A percentile compares a stretch with the other conserved stretches of the same genome.
These are phyloP conservation scores for Orbicella faveolata DNA, from an alignment of 64 coral and sea anemone genomes.

Conservation along the genomic window DNA sequence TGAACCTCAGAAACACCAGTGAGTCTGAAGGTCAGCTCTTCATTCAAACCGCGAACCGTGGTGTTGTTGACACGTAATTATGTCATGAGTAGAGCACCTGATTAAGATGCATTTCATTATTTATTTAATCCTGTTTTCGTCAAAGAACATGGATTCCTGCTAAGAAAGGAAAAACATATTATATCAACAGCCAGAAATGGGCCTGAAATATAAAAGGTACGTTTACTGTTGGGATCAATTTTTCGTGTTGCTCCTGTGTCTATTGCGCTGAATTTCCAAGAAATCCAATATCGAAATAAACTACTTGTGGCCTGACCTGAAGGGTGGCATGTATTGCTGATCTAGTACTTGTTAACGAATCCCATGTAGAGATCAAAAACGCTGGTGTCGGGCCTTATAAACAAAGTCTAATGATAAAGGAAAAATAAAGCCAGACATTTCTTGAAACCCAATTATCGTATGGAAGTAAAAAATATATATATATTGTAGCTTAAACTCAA, in stretches of 20 bases:
- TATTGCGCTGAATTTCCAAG: not conserved
- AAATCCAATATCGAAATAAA: not conserved
- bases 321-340: not conserved
- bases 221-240: not conserved
- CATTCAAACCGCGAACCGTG: not conserved
- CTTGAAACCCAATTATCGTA: not conserved
- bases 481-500: too few species aligned
- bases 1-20: not conserved
- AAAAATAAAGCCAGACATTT: not conserved
- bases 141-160: not conserved
- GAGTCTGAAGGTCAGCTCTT: not conserved
- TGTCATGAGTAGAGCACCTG: slow-evolving; percentile 44
- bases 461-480: too few species aligned
- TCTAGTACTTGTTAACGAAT: not conserved
- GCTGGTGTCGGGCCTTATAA: not conserved
- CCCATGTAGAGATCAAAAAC: not conserved
- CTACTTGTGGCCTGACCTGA: not conserved
- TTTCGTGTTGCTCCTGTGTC: not conserved
- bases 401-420: not conserved
- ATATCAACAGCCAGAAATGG: not conserved
- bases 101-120: not conserved
- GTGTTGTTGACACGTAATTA: not conserved
- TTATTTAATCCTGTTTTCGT: not conserved
- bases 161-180: not conserved
- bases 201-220: slow-evolving; percentile 3